Base-by-base conservation (phyloP, 2,888 invertebrate species). In the Hypomecis punctinalis region DNA sequence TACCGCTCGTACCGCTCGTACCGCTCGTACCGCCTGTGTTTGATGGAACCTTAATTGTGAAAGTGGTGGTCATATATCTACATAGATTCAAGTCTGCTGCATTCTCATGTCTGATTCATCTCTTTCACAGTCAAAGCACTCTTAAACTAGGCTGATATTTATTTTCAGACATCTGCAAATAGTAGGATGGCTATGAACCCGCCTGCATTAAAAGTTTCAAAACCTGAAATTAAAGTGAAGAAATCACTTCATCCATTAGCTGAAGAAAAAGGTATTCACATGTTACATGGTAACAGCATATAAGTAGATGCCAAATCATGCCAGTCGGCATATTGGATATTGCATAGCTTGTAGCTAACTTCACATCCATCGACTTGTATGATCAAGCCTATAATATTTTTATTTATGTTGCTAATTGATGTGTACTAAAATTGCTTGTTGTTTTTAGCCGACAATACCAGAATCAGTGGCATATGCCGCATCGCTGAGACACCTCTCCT, bases 381-480 rank as follows among this genome's bases (percentile, higher is more conserved):
- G 23, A 23, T 23, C 3, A 1, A 23, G 23, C 23, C 23, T 23
- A 23, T 23, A 23, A 23, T 23, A 23, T 23, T 23, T 2, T 23
- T 23, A 23, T 23, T 23, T 23, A 23, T n/a, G n/a, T n/a, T n/a
- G n/a, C n/a, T n/a, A n/a, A n/a, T 9, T 40, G 10, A 40, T 10
- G 10, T 5, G 40, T 40, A 40, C 40, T 40, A 8, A 40, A 51
- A 39, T 39, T 11, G 23, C n/a, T 33, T 52, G 6, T 52, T 39
- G 5, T 33, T 82, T 79, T 67, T 75, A 83, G 84, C 77, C 63
- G 79, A 75, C 67, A 81, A 70, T 39, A 79, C 68, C 33, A 81
- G 89, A 64, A 90, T 92, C 64, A 92, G 92, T 77, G 92, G 92
- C 5, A 76, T 92, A 61, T 84, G 69, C 67, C 77, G 84, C 33